Evolutionary conservation across 2,113 vertebrate species (phyloP), one percentile per base, ranked within the genome.

Genomic region (Cacatua alba): DNA sequence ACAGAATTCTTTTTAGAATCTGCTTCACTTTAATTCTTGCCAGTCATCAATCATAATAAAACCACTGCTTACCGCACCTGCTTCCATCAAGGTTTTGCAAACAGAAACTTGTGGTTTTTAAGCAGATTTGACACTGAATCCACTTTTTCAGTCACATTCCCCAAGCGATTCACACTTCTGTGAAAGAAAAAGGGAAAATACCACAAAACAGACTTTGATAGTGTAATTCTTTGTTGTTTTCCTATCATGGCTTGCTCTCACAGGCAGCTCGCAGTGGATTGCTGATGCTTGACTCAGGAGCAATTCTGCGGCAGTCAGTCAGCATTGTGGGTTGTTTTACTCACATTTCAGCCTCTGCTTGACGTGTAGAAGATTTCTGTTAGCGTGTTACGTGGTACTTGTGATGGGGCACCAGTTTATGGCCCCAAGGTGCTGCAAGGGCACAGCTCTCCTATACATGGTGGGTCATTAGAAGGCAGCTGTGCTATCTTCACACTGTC

Each of bases 161-260:
- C 57, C 70, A 57, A 75, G 52, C 13, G 64, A 69, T 55, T 90
- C 46, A 15, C 29, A n/a, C 29, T 60, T 81, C n/a, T 65, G 88
- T 67, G 76, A 41, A 94, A 92, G 24, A 70, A 81, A 86, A 51
- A 35, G 39, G 52, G 26, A 81, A 82, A 78, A 68, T 7, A 72
- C 13, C 28, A 55, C 43, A 80, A 55, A 69, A 9, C 21, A 65
- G 43, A 21, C 60, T 81, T 33, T 55, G 62, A 46, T 18, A 17
- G 3, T 9, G n/a, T 13, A 76, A 60, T 65, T 79, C 49, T 44
- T 39, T 7, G 4, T 23, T 76, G 55, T 48, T 82, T 59, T 52
- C 14, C 52, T 37, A 0, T 31, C 28, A 20, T 0, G 0, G 7
- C 24, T 44, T 29, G 17, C 48, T 65, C 74, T 81, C 2, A 0